Evolutionary conservation across 1,140 invertebrate genomes (phyloP).

Genomic region (Copidosoma floridanum): DNA sequence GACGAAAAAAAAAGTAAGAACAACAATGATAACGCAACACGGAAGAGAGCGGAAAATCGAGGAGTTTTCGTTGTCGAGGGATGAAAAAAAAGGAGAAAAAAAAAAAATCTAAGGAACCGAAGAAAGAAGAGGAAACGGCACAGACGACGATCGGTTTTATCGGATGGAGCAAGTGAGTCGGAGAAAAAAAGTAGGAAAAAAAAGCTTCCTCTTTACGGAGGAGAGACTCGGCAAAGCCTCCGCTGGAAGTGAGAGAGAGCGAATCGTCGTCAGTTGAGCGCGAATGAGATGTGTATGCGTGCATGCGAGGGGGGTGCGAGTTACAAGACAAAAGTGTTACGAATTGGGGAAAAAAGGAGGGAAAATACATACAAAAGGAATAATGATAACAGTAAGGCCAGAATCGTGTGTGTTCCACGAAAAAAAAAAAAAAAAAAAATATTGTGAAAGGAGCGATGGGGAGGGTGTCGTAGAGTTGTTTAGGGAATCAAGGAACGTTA

Average conservation of each 20-base stretch:
- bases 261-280: constrained; percentile 28
- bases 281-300: not conserved
- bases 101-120: constrained; percentile 8
- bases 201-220: not conserved
- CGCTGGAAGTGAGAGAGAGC: constrained; percentile 18
- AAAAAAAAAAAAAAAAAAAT: constrained; percentile 1
- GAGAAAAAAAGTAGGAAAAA: not conserved
- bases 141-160: constrained; percentile 30
- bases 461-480: no score
- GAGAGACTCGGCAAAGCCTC: no score
- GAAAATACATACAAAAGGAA: constrained; percentile 15
- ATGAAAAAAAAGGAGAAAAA: constrained; percentile 29
- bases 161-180: not conserved
- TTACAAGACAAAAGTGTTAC: no score
- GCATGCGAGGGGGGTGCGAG: constrained; percentile 22
- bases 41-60: constrained; percentile 26
- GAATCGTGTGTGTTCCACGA: constrained; percentile 13
- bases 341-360: constrained; percentile 7
- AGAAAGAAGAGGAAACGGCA: not conserved
- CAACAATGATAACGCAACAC: not conserved
- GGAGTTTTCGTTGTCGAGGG: constrained; percentile 20
- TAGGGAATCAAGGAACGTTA: no score
- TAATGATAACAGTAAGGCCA: not conserved
- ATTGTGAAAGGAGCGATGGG: constrained; percentile 3
- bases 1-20: constrained; percentile 1